These are phyloP conservation scores for Acipenser transmontanus DNA, from an alignment of 2,797 vertebrate genomes.

Conservation along the genomic window DNA sequence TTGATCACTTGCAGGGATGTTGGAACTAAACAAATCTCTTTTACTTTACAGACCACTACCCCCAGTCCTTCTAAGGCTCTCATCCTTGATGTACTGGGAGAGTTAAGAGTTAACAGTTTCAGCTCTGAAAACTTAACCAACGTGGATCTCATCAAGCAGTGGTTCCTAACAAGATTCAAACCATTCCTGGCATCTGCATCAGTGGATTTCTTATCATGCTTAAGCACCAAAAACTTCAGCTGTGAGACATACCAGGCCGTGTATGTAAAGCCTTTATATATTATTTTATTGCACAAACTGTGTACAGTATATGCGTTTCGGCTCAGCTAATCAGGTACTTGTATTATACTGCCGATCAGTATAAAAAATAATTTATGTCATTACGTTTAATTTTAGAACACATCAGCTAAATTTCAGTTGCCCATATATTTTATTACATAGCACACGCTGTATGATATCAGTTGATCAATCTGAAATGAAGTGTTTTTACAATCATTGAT, in stretches of 20 bases:
- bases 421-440: no score
- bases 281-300: neutral
- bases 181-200: slow-evolving; percentile 45
- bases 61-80: slow-evolving; percentile 31
- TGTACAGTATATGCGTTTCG: neutral
- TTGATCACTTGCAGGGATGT: neutral
- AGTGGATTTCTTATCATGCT: slow-evolving; percentile 48
- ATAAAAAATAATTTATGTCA: no score
- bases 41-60: neutral
- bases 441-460: no score
- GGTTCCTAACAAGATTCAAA: slow-evolving; percentile 57
- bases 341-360: neutral
- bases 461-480: no score
- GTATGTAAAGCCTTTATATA: slow-evolving; percentile 36
- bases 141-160: slow-evolving; percentile 50
- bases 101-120: slow-evolving; percentile 28
- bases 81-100: slow-evolving; percentile 41
- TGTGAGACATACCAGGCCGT: slow-evolving; percentile 56
- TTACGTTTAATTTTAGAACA: no score
- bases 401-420: no score
- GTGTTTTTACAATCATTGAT: no score
- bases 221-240: slow-evolving; percentile 63
- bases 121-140: slow-evolving; percentile 46
- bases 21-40: neutral
- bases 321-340: no score